Base-by-base conservation (phyloP, 1,140 invertebrate genomes). In the Magallana angulata region DNA sequence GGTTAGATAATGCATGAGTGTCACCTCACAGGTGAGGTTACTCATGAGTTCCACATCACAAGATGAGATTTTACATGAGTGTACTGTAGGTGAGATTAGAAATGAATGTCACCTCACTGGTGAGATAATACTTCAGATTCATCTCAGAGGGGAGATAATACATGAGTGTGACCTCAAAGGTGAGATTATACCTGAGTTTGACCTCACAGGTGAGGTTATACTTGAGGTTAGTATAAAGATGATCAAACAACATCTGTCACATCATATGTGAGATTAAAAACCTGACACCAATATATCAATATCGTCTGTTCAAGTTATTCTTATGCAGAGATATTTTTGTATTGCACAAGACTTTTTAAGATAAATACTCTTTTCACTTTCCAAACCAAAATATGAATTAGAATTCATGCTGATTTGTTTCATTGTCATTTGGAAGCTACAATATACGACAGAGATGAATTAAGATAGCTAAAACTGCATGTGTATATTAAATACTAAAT, bases 101-200 rank as follows among this genome's bases (percentile, higher is more conserved):
- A 85, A 94, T 94, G 94, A 93, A 93, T 91, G 91, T 93, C 9
- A 94, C 93, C 4, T 93, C 93, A 30, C 91, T 93, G 92, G 94
- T 94, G 88, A 71, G 85, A 12, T 57, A 1, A 9, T 16, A 7
- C 60, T 12, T 16, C n/a, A 82, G n/a, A 56, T 36, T 36, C 36
- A 11, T 9, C 36, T 36, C 8, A 48, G 9, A 71, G 24, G 7
- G 30, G 18, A 30, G 7, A 30, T 36, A 3, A 36, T 4, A 36
- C 36, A 71, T 30, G 36, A 85, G 93, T 91, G 91, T 93, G 7
- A 94, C 93, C 4, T 93, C 93, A 30, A 91, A 93, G 92, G 94
- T 94, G 88, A 71, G 84, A 11, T 57, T 4, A 8, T 16, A 7
- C 60, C 5, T 57, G 57, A 82, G n/a, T 18, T 1, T 4, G 1